Evolutionary conservation across 2,888 invertebrate species (phyloP), one percentile per base, ranked within the genome.

Genomic region (Timema podura): DNA sequence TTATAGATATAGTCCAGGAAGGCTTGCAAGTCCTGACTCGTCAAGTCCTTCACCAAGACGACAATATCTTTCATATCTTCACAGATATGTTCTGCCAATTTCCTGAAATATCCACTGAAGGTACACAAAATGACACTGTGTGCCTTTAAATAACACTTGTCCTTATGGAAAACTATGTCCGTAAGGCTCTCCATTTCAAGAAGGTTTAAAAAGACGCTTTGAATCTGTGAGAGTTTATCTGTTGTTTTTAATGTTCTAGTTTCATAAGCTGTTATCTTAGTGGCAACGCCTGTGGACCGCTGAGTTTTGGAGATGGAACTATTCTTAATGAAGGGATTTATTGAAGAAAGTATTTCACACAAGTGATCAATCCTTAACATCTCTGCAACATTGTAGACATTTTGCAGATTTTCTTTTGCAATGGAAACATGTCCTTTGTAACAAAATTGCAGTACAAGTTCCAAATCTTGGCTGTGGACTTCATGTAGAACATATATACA

Each of bases 361-460:
- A 74, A 65, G 30, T 69, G 15, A n/a, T 71, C 64, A 13, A 72
- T 61, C 6, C 71, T 72, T 15, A 74, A 65, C 10, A 74, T 65
- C n/a, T 67, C 51, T 7, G 74, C 74, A 8, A 64, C 65, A 13
- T 70, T 61, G 49, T 70, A 71, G 8, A 72, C 64, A 6, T 67
- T 48, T 46, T 15, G 15, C 5, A 71, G 16, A 10, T 48, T 67
- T 13, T 68, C 67, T 15, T 66, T 61, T 10, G 57, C 15, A 10
- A 71, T 59, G 5, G 64, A 16, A 16, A 68, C 70, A 47, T 8
- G 15, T 46, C 74, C 74, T 64, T 66, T 68, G 44, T 74, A 74
- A 47, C 74, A 74, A 59, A 74, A 72, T 57, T 72, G 68, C n/a
- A 74, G 57, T 15, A 74, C 71, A 10, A 47, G 59, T 57, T 71